phyloP scores from a whole-genome alignment of 2,888 invertebrate species.

The Pterobdella sp. region DNA sequence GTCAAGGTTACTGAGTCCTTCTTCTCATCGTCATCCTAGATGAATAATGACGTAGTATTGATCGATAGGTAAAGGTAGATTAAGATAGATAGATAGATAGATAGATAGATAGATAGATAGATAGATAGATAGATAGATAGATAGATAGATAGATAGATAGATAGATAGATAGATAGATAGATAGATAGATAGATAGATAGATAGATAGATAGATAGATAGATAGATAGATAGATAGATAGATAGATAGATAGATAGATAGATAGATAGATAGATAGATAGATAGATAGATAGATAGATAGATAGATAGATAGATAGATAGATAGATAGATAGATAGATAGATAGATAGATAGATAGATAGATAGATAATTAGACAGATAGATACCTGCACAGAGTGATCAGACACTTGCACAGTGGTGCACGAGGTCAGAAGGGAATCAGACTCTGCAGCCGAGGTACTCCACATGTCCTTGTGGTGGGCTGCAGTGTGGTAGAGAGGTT shows the following conservation, averaged over 20 bases:
- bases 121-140: no score
- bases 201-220: constrained; percentile 2
- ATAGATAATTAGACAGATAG: background rate
- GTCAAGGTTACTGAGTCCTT: no score
- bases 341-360: constrained; percentile 2
- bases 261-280: constrained; percentile 2
- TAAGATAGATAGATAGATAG: no score
- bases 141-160: constrained; percentile 2
- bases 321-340: constrained; percentile 2
- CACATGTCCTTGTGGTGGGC: background rate
- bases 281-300: constrained; percentile 2
- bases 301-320: constrained; percentile 2
- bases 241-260: constrained; percentile 2
- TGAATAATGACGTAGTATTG: no score
- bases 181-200: constrained; percentile 2
- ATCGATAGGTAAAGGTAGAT: no score
- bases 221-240: constrained; percentile 2
- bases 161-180: constrained; percentile 2
- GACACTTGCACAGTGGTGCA: background rate
- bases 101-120: no score
- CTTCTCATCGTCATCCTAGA: no score
- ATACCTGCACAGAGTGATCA: no score
- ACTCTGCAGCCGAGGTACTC: background rate
- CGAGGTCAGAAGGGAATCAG: background rate
- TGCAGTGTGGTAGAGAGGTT: background rate